Percentiles rank a stretch among this genome's conserved stretches.
These are phyloP conservation scores for Patagioenas fasciata DNA, from an alignment of 2,113 vertebrate species.

Conservation along the genomic window DNA sequence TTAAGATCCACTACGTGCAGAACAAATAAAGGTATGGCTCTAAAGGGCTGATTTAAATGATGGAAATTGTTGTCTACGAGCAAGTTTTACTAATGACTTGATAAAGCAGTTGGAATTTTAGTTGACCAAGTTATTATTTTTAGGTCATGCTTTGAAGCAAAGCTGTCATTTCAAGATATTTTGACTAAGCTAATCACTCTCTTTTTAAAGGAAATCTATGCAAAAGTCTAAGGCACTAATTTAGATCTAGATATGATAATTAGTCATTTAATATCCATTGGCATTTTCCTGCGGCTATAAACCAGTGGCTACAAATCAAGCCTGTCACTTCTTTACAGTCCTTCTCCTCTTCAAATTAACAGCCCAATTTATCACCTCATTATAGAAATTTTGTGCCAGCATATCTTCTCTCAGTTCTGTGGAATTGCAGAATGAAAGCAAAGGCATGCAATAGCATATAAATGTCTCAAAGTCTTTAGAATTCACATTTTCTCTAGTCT, in stretches of 20 bases:
- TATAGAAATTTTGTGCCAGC: conserved; percentile 11
- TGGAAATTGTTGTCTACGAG: not conserved
- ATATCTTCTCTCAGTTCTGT: not conserved
- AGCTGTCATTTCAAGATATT: not conserved
- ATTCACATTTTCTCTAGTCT: not conserved
- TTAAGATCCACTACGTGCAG: not conserved
- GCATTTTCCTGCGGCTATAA: conserved; percentile 35
- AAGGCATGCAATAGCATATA: not conserved
- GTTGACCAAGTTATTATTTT: not conserved
- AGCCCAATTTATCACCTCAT: conserved; percentile 29
- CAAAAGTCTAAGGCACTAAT: not conserved
- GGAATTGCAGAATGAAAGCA: not conserved
- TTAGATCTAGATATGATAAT: conserved; percentile 31
- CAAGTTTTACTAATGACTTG: not conserved
- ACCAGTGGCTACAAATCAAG: not conserved
- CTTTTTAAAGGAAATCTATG: not conserved
- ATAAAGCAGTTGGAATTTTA: not conserved
- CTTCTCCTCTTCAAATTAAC: conserved; percentile 17
- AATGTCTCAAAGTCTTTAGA: not conserved
- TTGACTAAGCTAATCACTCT: not conserved
- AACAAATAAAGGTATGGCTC: not conserved
- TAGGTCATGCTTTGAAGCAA: not conserved
- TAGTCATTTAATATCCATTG: conserved; percentile 37
- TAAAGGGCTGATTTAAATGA: not conserved
- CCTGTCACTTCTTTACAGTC: conserved; percentile 8